Percentiles rank a stretch among this genome's conserved stretches.
phyloP scores from a whole-genome alignment of 2,113 vertebrate species.

The Sminthopsis crassicaudata region DNA sequence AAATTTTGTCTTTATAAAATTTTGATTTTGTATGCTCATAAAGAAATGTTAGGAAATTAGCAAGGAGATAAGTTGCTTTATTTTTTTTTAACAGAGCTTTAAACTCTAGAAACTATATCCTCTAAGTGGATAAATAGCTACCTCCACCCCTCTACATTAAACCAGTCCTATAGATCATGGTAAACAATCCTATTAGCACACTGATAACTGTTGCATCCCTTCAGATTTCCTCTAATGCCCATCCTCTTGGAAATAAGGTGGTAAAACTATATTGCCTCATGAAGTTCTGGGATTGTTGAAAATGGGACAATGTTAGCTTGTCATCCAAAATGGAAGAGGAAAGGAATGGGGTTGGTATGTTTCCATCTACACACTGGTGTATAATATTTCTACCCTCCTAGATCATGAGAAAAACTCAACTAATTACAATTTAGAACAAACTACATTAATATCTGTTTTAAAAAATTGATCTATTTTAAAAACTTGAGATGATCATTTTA shows the following conservation, averaged over 20 bases:
- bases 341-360: background rate
- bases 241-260: background rate
- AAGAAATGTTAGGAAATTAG: background rate
- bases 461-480: slow-evolving; percentile 24
- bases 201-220: background rate
- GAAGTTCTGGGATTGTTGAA: background rate
- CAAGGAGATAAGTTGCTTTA: background rate
- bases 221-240: background rate
- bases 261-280: background rate
- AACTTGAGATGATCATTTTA: background rate
- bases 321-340: background rate
- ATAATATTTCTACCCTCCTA: background rate
- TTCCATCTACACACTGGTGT: background rate
- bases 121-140: background rate
- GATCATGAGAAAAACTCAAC: background rate
- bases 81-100: background rate
- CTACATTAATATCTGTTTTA: slow-evolving; percentile 20
- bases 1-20: background rate
- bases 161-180: background rate
- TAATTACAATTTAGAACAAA: background rate
- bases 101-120: background rate
- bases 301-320: background rate
- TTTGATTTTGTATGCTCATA: background rate
- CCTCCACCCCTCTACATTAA: background rate
- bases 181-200: background rate